Evolutionary conservation across 2,888 invertebrate species (phyloP), one percentile per base, ranked within the genome.

Genomic region (Notodonta dromedarius): DNA sequence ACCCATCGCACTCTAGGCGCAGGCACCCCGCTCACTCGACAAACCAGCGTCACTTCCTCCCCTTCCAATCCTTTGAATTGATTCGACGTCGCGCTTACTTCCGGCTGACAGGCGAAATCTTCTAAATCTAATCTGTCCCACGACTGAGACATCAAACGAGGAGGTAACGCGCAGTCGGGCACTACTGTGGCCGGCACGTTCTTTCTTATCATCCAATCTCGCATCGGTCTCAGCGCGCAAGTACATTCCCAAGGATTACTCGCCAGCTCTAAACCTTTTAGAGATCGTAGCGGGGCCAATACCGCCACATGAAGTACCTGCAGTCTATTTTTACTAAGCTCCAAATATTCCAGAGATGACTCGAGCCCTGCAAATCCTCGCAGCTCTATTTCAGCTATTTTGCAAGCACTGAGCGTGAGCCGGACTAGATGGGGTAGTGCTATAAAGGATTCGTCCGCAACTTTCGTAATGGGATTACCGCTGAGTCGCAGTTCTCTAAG

Each of bases 231-330:
- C 64, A 97, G 84, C 39, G 94, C 94, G 83, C 97, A 97, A 52
- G 96, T 96, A 84, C 97, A 97, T 84, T 97, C 96, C 97, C 97
- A 97, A 0, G 96, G 96, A 86, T 97, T 97, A 64, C 94, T 95
- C n/a, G 96, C 95, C 69, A 97, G 86, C 77, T 96, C 96, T 66
- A 97, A 88, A 13, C 96, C 97, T 79, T 97, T 96, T 58, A 97
- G 87, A 68, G 95, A 95, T 69, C 95, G 91, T 55, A 97, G 87
- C 11, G 95, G 94, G 0, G 95, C 96, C 65, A 97, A 91, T 12
- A 96, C 95, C 46, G 95, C 94, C 13, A 96, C 94, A 61, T 94
- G 94, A 13, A 97, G 94, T 65, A 96, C 95, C 57, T 94, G 94
- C 66, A 98, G 83, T 79, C 94, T 95, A 83, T 98, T 98, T 73